Evolutionary conservation across 2,888 invertebrate genomes (phyloP), one percentile per base, ranked within the genome.

Genomic region (Agonopterix alstromeriana): DNA sequence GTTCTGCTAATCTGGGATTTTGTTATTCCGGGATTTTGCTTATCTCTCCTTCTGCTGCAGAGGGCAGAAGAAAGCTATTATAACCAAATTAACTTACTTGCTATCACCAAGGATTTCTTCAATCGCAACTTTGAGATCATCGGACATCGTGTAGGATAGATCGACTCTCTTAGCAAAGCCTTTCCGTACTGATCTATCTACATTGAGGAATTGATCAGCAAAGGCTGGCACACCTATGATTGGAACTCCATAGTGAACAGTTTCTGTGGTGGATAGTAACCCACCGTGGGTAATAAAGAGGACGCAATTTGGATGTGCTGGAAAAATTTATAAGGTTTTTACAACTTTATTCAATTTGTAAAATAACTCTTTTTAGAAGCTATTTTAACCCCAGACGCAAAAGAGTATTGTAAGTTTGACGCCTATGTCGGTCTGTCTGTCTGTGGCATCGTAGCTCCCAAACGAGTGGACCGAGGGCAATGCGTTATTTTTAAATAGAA

Each of bases 251-350:
- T 60, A 77, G 49, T 79, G 65, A 5, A 82, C 56, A 0, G 79
- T 54, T 50, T 83, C 85, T 0, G 69, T 76, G 0, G 67, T 73
- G 0, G 83, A 84, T 0, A 83, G 60, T 0, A 77, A 60, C n/a
- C 84, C 84, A 1, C 84, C 82, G 36, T 84, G 83, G 0, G 81
- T 78, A 42, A 84, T 78, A 53, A 84, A 83, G 0, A 83, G 60
- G 0, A 70, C 41, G 50, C 76, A 77, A 49, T 82, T 84, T 1
- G 74, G 73, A 48, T 83, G 84, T 10, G 74, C 84, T 83, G 65
- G 1, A 64, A 73, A n/a, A 38, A n/a, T n/a, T 36, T 36, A 36
- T 2, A 14, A 14, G 14, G 2, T 14, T 14, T 2, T 14, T 14
- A 14, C 14, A 1, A 14, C 2, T 14, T 14, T 14, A 14, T 14